Evolutionary conservation across 2,888 invertebrate genomes (phyloP), one percentile per base, ranked within the genome.

Genomic region (Lacanobia oleracea): DNA sequence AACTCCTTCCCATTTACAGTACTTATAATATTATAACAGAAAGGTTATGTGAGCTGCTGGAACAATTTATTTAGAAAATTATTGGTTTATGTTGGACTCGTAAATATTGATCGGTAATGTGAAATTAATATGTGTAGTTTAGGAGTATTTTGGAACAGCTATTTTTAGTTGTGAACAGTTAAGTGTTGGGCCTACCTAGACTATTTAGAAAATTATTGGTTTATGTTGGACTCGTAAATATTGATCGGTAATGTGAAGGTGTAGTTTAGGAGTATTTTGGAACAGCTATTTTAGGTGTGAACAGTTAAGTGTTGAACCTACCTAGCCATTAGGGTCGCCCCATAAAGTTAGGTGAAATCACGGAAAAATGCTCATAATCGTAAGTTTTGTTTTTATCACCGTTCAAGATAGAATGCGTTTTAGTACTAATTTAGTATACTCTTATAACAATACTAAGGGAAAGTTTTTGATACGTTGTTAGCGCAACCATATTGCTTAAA

Each of bases 161-260:
- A 50, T 65, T 40, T 51, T 66, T 23, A 51, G 40, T 50, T 51
- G 50, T 65, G 40, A 65, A n/a, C 40, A 0, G 27, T 23, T 40
- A 62, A 5, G 21, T 8, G 12, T 21, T 61, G 5, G 33, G 33
- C 33, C 4, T 33, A 33, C 33, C 33, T 33, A 6, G 37, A n/a
- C n/a, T 33, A 65, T 51, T 45, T 16, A 45, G 37, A 40, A 45
- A 74, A 74, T 53, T 45, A 53, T 73, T 18, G 37, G 21, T 73
- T 53, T 40, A 14, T 43, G 27, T 18, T 18, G 3, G 37, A 53
- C 10, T 21, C 18, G 27, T 70, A 53, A 51, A 33, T 72, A 61
- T 72, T 61, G 40, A 43, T n/a, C 4, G 33, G 43, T n/a, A 43
- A 51, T 72, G n/a, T 37, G 16, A 53, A 45, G 61, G 21, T 23